Evolutionary conservation across 2,113 vertebrate genomes (phyloP).

Genomic region (Chloroceryle aenea): DNA sequence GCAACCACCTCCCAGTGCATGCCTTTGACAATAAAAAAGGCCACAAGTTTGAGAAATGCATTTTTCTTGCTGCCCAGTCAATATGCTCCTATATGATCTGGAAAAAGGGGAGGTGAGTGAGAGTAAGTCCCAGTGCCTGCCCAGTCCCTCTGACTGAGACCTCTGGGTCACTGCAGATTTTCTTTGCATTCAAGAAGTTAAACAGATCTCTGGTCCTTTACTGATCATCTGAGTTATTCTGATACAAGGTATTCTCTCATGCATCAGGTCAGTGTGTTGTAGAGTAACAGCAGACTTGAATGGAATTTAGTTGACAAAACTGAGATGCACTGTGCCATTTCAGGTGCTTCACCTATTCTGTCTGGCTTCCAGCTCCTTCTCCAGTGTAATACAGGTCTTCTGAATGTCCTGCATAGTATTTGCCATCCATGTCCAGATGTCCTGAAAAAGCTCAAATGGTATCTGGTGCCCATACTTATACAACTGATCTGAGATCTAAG

Average conservation of each 20-base stretch:
- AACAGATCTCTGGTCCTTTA: not conserved
- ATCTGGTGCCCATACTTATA: not conserved
- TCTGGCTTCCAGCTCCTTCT: not conserved
- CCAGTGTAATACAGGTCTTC: not conserved
- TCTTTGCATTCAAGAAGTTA: not conserved
- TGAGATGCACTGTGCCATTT: not conserved
- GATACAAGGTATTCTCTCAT: not conserved
- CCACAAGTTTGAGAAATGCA: not conserved
- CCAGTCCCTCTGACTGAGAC: not conserved
- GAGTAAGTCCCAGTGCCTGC: not conserved
- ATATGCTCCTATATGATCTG: not conserved
- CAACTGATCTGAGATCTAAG: not conserved
- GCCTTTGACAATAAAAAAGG: not conserved
- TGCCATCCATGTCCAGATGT: not conserved
- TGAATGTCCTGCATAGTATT: not conserved
- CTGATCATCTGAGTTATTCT: not conserved
- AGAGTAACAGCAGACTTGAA: not conserved
- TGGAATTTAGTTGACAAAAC: not conserved
- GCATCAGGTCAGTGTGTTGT: rapidly evolving
- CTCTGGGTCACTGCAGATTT: not conserved
- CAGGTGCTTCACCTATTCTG: not conserved
- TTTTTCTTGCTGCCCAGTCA: not conserved
- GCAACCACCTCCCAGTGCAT: not conserved
- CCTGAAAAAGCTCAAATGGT: not conserved
- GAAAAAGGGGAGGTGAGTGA: not conserved